These are phyloP conservation scores for Sphenodon punctatus DNA, from an alignment of 2,797 vertebrate species.

Conservation along the genomic window DNA sequence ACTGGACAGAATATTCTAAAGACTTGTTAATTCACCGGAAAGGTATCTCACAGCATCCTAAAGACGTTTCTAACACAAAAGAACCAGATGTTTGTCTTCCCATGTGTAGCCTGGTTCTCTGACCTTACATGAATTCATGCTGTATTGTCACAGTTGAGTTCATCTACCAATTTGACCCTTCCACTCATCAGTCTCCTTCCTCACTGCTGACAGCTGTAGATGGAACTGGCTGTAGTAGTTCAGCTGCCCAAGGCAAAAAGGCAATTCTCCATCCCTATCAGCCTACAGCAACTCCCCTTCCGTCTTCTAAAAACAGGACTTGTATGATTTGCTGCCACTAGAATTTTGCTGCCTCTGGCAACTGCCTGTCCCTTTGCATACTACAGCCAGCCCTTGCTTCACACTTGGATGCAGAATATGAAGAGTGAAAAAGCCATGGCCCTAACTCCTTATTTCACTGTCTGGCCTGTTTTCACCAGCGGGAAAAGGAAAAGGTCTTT, in stretches of 20 bases:
- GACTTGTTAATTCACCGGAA: background rate
- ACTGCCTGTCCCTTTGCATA: background rate
- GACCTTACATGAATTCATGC: fast-evolving
- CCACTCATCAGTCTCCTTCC: background rate
- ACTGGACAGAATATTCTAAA: background rate
- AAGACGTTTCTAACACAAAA: background rate
- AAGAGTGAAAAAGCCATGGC: fast-evolving
- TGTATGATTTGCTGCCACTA: background rate
- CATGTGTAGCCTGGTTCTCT: background rate
- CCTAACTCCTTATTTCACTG: background rate
- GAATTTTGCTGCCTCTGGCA: background rate
- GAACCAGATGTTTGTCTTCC: background rate
- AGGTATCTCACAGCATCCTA: background rate
- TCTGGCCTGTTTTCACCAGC: background rate
- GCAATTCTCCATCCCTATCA: background rate
- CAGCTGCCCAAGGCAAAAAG: background rate
- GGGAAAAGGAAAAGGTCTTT: background rate
- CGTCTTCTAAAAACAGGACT: background rate
- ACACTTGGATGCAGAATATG: fast-evolving
- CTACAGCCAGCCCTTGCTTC: background rate
- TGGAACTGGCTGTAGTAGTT: background rate
- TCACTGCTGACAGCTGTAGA: background rate
- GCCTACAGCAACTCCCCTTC: background rate
- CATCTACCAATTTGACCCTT: background rate
- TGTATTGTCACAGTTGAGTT: background rate